Percentiles rank a stretch among this genome's conserved stretches.
These are phyloP conservation scores for Zaprionus vittiger DNA, from an alignment of 1,140 invertebrate genomes.

Conservation along the genomic window DNA sequence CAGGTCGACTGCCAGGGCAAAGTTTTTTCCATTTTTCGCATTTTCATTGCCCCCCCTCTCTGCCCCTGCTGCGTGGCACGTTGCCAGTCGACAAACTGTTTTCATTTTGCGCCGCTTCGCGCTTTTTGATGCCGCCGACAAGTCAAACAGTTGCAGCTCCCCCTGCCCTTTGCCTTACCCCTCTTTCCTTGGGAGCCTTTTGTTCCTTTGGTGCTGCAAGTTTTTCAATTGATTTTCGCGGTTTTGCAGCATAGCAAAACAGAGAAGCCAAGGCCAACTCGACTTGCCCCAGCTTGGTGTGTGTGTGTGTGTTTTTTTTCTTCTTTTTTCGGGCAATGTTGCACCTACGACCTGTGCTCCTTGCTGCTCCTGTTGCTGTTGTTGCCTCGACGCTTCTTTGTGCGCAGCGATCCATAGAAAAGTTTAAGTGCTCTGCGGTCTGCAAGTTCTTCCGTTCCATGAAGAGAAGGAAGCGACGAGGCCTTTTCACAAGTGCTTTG, in stretches of 20 bases:
- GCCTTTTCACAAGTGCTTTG: slow-evolving; percentile 44
- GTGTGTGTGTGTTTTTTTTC: background rate
- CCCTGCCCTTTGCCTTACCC: background rate
- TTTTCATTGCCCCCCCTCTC: slow-evolving; percentile 39
- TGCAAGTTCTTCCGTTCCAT: slow-evolving; percentile 51
- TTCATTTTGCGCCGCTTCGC: slow-evolving; percentile 80
- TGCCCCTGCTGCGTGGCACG: background rate
- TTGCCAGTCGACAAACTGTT: slow-evolving; percentile 72
- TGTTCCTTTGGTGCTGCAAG: slow-evolving; percentile 50
- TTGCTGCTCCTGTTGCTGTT: slow-evolving; percentile 28
- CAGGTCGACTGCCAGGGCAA: slow-evolving; percentile 40
- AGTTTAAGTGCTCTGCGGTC: slow-evolving; percentile 78
- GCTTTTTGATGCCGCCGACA: slow-evolving; percentile 79
- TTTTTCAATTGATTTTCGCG: slow-evolving; percentile 82
- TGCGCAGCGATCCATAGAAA: slow-evolving; percentile 70
- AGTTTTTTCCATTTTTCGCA: slow-evolving; percentile 60
- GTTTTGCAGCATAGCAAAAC: slow-evolving; percentile 43
- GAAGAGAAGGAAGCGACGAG: slow-evolving; percentile 5
- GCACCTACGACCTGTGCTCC: slow-evolving; percentile 73
- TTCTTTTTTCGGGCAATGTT: slow-evolving; percentile 42
- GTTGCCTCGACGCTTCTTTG: slow-evolving; percentile 78
- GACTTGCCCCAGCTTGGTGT: background rate
- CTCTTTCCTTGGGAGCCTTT: slow-evolving; percentile 18
- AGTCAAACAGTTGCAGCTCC: slow-evolving; percentile 65
- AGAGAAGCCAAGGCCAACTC: slow-evolving; percentile 65